Base-by-base conservation (phyloP, 2,113 vertebrate genomes). In the Gila orcuttii region DNA sequence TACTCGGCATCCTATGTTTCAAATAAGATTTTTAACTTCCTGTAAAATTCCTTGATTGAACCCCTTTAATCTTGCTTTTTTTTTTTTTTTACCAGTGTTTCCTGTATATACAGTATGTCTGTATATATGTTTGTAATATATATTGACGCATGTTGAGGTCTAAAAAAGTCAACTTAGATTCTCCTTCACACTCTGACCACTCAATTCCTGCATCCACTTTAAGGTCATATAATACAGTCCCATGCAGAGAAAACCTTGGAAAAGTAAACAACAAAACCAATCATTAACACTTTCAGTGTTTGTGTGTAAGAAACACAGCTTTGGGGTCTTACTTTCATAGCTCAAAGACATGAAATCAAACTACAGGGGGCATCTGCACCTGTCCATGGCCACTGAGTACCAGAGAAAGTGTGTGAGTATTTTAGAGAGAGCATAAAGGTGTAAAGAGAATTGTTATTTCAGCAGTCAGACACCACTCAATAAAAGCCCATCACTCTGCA, bases 381-480 rank as follows among this genome's bases (percentile, higher is more conserved):
- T 71, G 33, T 69, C 10, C 19, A 23, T 45, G 71, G 11, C 21
- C 69, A 73, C 31, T 19, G 3, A 1, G 33, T 69, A 11, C 33
- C 33, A 39, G 9, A 39, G 9, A 71, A 71, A 71, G 31, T 19
- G 3, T 36, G 31, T 36, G 33, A 4, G 31, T 33, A 1, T 69
- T 36, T 69, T 8, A 42, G 23, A 73, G 21, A n/a, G 36, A 42
- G 39, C 39, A 45, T 31, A 31, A 0, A 50, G 13, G 6, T 68
- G 60, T 59, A 76, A 42, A 52, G 8, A 28, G 7, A 12, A 64
- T 9, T 21, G 59, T 39, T 23, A 9, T 68, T 68, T 50, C 25
- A 82, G 39, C 60, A 64, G 39, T 50, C 39, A 66, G 59, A 80
- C 11, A 64, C 17, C 7, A 17, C 33, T 79, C 57, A 66, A 81